A percentile compares a stretch with the other conserved stretches of the same genome.
Conservation (phyloP, 2,888 invertebrate genomes). For the Tetranychus truncatus region DNA sequence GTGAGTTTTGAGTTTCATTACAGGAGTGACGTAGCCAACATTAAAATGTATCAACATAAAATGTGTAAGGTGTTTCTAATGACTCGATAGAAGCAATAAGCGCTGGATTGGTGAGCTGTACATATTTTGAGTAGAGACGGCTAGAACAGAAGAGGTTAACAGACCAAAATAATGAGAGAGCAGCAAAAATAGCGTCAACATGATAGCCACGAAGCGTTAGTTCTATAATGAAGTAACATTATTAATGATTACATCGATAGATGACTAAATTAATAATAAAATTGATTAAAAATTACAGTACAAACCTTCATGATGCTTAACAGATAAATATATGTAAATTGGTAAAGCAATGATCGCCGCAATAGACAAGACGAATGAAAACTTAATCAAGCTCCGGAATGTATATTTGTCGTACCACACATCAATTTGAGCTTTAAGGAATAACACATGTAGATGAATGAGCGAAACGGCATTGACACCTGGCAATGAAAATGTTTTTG, state of each 20-base stretch:
- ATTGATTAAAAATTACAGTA: not conserved
- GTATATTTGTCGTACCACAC: not conserved
- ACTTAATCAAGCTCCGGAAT: not conserved
- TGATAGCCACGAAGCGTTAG: not conserved
- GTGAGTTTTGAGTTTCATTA: not conserved
- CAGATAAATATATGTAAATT: not conserved
- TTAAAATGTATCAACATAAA: not conserved
- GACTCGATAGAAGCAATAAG: not conserved
- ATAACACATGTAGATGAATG: not conserved
- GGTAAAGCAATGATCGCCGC: not conserved
- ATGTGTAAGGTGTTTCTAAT: not conserved
- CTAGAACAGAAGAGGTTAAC: not conserved
- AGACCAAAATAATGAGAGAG: not conserved
- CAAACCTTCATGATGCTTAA: not conserved
- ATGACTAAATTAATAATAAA: too few relatives aligned
- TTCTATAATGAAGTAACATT: not conserved
- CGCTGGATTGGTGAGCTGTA: not conserved
- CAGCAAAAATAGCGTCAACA: not conserved
- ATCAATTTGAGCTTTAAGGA: not conserved
- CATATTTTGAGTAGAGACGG: not conserved
- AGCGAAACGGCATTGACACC: not conserved
- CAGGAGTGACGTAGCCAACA: not conserved
- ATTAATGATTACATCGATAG: too few relatives aligned
- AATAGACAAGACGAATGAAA: not conserved
- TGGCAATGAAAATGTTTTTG: not conserved